Evolutionary conservation across 1,140 invertebrate species (phyloP).

Genomic region (Lepidurus couesii): DNA sequence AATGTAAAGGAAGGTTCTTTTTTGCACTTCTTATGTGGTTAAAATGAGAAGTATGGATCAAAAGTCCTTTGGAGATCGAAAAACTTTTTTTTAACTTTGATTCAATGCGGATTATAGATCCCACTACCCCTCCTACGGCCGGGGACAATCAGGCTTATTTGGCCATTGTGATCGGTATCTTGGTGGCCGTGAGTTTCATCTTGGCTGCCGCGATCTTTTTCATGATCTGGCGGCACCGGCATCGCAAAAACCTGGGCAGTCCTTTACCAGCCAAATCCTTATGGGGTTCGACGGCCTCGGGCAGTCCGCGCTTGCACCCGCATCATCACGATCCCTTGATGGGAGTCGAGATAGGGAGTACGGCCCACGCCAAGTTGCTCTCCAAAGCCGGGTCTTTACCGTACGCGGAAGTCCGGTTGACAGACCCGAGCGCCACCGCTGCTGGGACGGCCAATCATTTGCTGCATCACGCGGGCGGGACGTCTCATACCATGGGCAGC

Average conservation of each 20-base stretch:
- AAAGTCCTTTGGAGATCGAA: background rate
- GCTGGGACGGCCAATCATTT: constrained; percentile 24
- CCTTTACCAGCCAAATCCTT: constrained; percentile 58
- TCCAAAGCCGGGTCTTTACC: constrained; percentile 25
- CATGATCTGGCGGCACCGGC: constrained; percentile 66
- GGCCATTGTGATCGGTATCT: constrained; percentile 71
- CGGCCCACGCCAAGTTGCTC: constrained; percentile 1
- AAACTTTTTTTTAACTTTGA: background rate
- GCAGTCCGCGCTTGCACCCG: constrained; percentile 20
- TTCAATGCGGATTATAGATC: background rate
- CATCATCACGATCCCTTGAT: constrained; percentile 21
- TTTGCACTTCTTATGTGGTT: no score
- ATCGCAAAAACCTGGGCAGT: constrained; percentile 69
- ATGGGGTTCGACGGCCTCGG: constrained; percentile 41
- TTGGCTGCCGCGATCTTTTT: constrained; percentile 67
- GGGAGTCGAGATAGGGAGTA: constrained; percentile 17
- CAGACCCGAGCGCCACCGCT: constrained; percentile 29
- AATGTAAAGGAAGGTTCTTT: no score
- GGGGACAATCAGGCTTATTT: constrained; percentile 66
- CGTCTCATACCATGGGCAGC: background rate
- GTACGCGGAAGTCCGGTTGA: constrained; percentile 25
- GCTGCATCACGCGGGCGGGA: constrained; percentile 23
- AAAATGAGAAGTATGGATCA: background rate
- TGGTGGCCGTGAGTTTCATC: constrained; percentile 69
- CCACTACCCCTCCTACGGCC: background rate